Evolutionary conservation across 2,888 invertebrate genomes (phyloP), one percentile per base, ranked within the genome.

Genomic region (Hydriomena furcata): DNA sequence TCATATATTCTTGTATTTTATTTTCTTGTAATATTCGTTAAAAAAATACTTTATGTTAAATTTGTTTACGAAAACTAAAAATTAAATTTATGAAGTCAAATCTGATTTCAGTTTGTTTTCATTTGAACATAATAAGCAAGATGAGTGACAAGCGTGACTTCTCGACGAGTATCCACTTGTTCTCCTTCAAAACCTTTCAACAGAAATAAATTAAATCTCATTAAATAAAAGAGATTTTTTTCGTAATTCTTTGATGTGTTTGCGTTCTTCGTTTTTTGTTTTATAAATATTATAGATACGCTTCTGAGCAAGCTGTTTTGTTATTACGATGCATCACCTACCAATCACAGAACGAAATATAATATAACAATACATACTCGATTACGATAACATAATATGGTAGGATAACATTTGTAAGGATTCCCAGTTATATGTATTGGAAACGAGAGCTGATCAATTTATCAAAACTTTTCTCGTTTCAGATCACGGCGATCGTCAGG

Each of bases 401-500:
- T 28, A 30, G 35, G 8, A 23, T 12, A 23, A 5, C 21, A 30
- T 42, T 38, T 27, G 6, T 38, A 38, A 32, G 34, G 34, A 27
- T 34, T 50, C 10, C 2, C 10, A 27, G 13, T 34, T 44, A 8
- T 23, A 7, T 24, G 12, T 31, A 25, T 36, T 49, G 24, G 24
- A 31, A 37, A 13, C 1, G 17, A 34, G 6, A 51, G 34, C 11
- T 20, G 28, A 27, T 31, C 2, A 27, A 46, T 46, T 49, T 24
- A 46, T 21, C 37, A 12, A 52, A 52, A 30, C 48, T 62, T 21
- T 55, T 63, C 32, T 67, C 46, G 37, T 91, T 92, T 55, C 91
- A 95, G 95, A 91, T 95, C 95, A 59, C 92, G 95, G 71, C 93
- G 95, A 79, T 95, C 95, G 61, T 95, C 95, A 56, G 94, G 94